Evolutionary conservation across 1,140 invertebrate species (phyloP), one percentile per base, ranked within the genome.

Genomic region (Aporrectodea caliginosa): DNA sequence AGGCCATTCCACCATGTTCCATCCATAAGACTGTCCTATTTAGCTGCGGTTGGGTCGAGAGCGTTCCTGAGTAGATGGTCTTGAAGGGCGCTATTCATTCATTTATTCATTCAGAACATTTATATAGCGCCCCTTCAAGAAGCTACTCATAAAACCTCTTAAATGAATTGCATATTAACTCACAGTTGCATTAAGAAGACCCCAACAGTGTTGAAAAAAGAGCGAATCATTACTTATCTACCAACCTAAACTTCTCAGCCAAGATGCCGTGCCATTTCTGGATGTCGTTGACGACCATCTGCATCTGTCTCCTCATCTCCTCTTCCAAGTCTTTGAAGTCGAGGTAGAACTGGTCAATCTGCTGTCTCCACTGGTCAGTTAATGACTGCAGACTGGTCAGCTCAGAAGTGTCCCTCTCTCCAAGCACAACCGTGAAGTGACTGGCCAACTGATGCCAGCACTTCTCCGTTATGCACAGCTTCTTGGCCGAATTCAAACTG

Each of bases 361-460:
- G 43, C 22, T 58, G 6, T 58, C 43, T 58, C 71, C 30, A 58
- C 43, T 58, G 43, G 43, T 58, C 43, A 22, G 43, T 58, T 22
- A 58, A 72, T 0, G 43, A 32, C 79, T 80, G 79, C 32, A 80
- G 69, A n/a, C 72, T 73, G 43, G 78, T 80, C 6, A 82, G 69
- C 34, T 77, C 79, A 32, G 85, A 85, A 0, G 87, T 88, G 82
- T 89, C 88, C 43, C 84, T 83, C 76, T 88, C 87, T 81, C 85
- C 87, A 12, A 88, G 83, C 22, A 88, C 82, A 74, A 89, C 85
- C 16, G 87, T 86, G 80, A 88, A 89, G 80, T 89, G 88, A 58
- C 85, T 84, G 29, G 85, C 85, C 16, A 88, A 81, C 81, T 88
- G 87, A 0, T 83, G 83, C 88, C 88, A 89, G 0, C 85, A 79